Base-by-base conservation (phyloP, 2,113 vertebrate species). In the Cebus imitator region DNA sequence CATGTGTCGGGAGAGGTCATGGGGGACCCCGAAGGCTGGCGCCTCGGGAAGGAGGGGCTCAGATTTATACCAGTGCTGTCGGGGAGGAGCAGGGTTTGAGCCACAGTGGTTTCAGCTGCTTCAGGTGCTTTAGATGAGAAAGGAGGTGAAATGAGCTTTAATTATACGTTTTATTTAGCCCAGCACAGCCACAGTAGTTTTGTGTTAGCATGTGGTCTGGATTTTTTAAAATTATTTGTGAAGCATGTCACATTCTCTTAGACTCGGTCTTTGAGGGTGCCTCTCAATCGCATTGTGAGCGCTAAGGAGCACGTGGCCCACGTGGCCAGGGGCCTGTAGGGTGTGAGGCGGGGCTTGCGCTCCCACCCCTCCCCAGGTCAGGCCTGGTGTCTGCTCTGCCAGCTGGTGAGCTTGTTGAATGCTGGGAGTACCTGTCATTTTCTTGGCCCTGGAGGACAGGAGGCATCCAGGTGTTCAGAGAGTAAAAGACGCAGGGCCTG, bases 21-120 rank as follows among this genome's bases (percentile, higher is more conserved):
- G 6, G 0, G 16, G 45, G 20, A 35, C 43, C 66, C 3, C 0
- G 9, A 10, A 0, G 18, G 0, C 0, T 16, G 40, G 27, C 13
- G 3, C 48, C 50, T 76, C 16, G 25, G 37, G 40, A 7, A 21
- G 35, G 32, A 11, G 40, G n/a, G 43, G 14, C 57, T 64, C 14
- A 0, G 11, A 2, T 32, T 50, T 11, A 5, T 3, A 27, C 79
- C n/a, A 6, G 43, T 0, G 8, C 23, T 2, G 0, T 7, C 37
- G 1, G 0, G 1, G 21, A 4, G 52, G 17, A 5, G 2, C 0
- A 10, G 14, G 10, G 25, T 20, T 11, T 16, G 2, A 45, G 86
- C 76, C 48, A 6, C 16, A 0, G 45, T 32, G 3, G 0, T 37
- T 21, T 27, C 30, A 1, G 35, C 40, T 17, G 1, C 8, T 6